A percentile compares a stretch with the other conserved stretches of the same genome.
phyloP scores from a whole-genome alignment of 2,113 vertebrate species.

The Paramisgurnus dabryanus region DNA sequence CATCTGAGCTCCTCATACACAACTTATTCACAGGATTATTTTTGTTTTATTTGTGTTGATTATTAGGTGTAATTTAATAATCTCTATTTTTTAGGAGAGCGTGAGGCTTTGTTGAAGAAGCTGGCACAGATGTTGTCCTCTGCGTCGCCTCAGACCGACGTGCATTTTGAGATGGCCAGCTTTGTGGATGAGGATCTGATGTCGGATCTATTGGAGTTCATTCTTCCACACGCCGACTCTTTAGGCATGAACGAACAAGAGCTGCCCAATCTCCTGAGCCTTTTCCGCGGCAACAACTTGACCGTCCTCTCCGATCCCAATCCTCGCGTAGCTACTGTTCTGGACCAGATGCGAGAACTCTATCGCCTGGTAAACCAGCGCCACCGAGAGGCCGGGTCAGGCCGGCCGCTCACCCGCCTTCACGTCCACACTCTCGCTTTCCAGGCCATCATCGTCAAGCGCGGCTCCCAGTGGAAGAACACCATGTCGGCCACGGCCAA shows the following conservation, averaged over 20 bases:
- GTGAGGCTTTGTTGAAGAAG: constrained; percentile 68
- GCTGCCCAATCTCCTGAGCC: constrained; percentile 80
- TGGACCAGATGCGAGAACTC: constrained; percentile 84
- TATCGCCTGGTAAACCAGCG: constrained; percentile 76
- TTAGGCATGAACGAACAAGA: constrained; percentile 86
- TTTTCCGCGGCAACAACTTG: constrained; percentile 77
- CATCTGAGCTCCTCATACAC: no score
- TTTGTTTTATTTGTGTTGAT: no score
- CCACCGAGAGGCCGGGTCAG: constrained; percentile 38
- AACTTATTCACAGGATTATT: no score
- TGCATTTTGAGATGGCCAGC: constrained; percentile 85
- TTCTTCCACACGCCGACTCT: constrained; percentile 77
- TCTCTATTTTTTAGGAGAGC: constrained; percentile 67
- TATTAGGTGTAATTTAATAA: no score
- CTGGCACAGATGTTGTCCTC: constrained; percentile 71
- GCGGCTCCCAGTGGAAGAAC: constrained; percentile 81
- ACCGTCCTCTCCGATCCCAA: constrained; percentile 81
- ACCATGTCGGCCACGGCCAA: constrained; percentile 84
- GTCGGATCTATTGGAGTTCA: constrained; percentile 72
- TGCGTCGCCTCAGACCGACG: constrained; percentile 66
- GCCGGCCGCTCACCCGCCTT: constrained; percentile 73
- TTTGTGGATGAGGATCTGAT: constrained; percentile 79
- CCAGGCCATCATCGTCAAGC: constrained; percentile 80
- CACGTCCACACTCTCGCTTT: constrained; percentile 84
- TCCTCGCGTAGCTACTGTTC: constrained; percentile 80